Percentiles rank a stretch among this genome's conserved stretches.
These are phyloP conservation scores for Pica pica DNA, from an alignment of 2,113 vertebrate genomes.

Conservation along the genomic window DNA sequence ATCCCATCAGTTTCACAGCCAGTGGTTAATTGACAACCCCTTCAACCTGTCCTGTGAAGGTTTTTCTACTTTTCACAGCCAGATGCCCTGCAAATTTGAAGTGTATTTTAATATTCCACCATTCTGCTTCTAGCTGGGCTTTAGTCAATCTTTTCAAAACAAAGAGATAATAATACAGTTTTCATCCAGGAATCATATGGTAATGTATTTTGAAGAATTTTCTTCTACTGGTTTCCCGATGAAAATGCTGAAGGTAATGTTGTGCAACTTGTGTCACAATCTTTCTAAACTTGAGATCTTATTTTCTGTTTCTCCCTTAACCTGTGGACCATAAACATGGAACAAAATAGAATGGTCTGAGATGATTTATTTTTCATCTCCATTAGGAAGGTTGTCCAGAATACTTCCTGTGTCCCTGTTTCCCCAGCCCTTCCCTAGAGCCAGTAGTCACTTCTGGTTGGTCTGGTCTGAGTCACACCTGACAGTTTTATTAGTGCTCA, in stretches of 20 bases:
- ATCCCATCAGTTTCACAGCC: background rate
- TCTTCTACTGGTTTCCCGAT: background rate
- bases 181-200: background rate
- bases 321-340: background rate
- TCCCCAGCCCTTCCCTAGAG: background rate
- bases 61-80: background rate
- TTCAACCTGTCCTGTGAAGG: background rate
- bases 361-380: constrained; percentile 22
- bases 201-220: background rate
- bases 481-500: constrained; percentile 22
- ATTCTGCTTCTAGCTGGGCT: background rate
- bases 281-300: background rate
- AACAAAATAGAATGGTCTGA: background rate
- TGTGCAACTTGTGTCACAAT: background rate
- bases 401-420: background rate
- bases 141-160: background rate
- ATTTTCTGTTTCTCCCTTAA: background rate
- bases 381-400: background rate
- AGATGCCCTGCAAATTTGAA: background rate
- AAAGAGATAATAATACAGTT: background rate
- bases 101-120: background rate
- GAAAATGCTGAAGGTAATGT: background rate
- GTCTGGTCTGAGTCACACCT: constrained; percentile 44
- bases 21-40: background rate
- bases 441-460: background rate